Evolutionary conservation across 1,140 invertebrate species (phyloP).

Genomic region (Zaprionus inermis): DNA sequence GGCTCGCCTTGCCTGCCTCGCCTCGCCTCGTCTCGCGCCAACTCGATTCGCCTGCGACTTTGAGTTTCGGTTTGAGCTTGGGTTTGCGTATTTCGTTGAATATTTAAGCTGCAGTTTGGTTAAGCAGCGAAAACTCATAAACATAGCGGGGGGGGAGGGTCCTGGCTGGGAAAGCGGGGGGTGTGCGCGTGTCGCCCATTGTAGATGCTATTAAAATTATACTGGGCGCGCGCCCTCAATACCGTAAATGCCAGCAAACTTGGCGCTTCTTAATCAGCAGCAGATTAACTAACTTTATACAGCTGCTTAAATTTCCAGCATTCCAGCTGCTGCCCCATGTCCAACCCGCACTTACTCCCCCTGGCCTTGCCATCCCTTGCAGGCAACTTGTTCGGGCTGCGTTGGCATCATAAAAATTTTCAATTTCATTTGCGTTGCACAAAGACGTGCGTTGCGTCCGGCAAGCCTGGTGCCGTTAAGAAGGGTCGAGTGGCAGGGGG

Average conservation of each 20-base stretch:
- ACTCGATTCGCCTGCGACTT: background rate
- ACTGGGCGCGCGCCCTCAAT: constrained; percentile 51
- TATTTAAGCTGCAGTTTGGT: constrained; percentile 64
- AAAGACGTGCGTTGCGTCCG: constrained; percentile 51
- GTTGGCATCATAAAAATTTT: constrained; percentile 79
- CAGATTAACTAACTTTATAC: constrained; percentile 75
- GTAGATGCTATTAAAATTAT: constrained; percentile 68
- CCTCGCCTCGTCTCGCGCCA: background rate
- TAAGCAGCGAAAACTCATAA: constrained; percentile 51
- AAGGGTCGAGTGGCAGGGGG: background rate
- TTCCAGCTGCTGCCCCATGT: constrained; percentile 30
- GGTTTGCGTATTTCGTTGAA: constrained; percentile 47
- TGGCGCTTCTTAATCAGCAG: constrained; percentile 66
- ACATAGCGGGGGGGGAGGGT: constrained; percentile 40
- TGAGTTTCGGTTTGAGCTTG: constrained; percentile 56
- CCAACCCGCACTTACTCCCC: background rate
- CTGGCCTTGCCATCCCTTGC: background rate
- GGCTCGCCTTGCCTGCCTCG: background rate
- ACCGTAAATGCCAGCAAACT: constrained; percentile 60
- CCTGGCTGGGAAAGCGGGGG: background rate
- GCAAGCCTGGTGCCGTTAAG: background rate
- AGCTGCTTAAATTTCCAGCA: constrained; percentile 76
- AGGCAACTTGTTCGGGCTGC: constrained; percentile 16
- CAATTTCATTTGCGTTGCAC: constrained; percentile 76
- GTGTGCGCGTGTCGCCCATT: constrained; percentile 49